Percentiles rank a stretch among this genome's conserved stretches.
These are phyloP conservation scores for Gymnobelideus leadbeateri DNA, from an alignment of 2,113 vertebrate species.

Conservation along the genomic window DNA sequence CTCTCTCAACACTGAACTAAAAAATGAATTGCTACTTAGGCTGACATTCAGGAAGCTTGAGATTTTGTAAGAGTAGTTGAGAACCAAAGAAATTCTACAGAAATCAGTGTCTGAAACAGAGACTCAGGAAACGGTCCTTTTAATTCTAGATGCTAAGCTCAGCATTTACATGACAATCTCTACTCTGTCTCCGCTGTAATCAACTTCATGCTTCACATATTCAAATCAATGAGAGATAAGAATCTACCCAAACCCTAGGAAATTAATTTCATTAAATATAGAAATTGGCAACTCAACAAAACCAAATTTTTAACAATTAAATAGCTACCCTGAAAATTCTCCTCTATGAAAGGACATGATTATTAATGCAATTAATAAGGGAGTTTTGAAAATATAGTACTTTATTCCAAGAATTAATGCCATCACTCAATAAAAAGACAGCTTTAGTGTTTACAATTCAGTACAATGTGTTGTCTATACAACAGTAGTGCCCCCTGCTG, in stretches of 20 bases:
- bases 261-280: slow-evolving; percentile 71
- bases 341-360: slow-evolving; percentile 63
- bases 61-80: neutral
- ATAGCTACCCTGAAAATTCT: slow-evolving; percentile 73
- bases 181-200: slow-evolving; percentile 33
- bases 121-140: neutral
- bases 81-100: neutral
- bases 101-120: neutral
- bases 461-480: neutral
- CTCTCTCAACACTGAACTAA: neutral
- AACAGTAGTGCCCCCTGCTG: slow-evolving; percentile 83
- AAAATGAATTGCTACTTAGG: neutral
- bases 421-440: neutral
- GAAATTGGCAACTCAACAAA: slow-evolving; percentile 62
- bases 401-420: neutral
- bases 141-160: neutral
- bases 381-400: slow-evolving; percentile 40
- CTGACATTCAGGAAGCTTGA: neutral
- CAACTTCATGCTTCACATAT: slow-evolving; percentile 26
- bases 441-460: neutral
- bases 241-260: slow-evolving; percentile 64
- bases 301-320: slow-evolving; percentile 73
- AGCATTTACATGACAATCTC: slow-evolving; percentile 2
- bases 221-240: slow-evolving; percentile 59
- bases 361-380: slow-evolving; percentile 69